phyloP scores from a whole-genome alignment of 1,140 invertebrate species.

The Rhopalosiphum maidis region DNA sequence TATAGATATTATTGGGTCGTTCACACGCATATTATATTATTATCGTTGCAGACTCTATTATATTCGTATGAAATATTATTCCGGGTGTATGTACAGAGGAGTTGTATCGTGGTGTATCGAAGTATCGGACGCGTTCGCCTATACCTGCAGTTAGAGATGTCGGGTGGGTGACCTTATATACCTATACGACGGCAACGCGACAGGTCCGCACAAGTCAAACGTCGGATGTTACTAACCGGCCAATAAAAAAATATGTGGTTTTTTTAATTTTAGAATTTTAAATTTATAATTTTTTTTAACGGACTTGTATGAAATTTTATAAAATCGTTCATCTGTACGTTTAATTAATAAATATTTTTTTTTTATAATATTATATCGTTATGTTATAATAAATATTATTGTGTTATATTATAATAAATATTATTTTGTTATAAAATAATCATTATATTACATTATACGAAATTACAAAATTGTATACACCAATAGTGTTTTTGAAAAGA shows the following conservation, averaged over 20 bases:
- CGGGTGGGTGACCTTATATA: conserved; percentile 48
- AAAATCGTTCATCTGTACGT: neutral
- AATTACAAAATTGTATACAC: no score
- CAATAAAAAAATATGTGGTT: neutral
- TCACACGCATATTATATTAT: conserved; percentile 5
- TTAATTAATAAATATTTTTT: no score
- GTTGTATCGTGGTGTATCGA: no score
- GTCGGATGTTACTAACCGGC: neutral
- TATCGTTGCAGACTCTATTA: conserved; percentile 10
- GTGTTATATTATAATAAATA: no score
- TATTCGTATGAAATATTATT: conserved; percentile 19
- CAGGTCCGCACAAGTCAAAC: neutral
- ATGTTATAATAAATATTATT: no score
- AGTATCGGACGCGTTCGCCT: conserved; percentile 5
- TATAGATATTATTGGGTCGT: neutral
- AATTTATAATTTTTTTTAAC: neutral
- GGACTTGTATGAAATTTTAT: neutral
- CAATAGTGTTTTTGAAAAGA: neutral
- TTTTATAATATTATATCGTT: no score
- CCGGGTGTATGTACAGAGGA: neutral
- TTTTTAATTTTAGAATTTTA: neutral
- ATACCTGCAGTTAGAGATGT: neutral
- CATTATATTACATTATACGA: no score
- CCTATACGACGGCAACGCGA: neutral
- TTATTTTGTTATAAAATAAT: no score